These are phyloP conservation scores for Neodontobutis hainanensis DNA, from an alignment of 2,113 vertebrate species.

Conservation along the genomic window DNA sequence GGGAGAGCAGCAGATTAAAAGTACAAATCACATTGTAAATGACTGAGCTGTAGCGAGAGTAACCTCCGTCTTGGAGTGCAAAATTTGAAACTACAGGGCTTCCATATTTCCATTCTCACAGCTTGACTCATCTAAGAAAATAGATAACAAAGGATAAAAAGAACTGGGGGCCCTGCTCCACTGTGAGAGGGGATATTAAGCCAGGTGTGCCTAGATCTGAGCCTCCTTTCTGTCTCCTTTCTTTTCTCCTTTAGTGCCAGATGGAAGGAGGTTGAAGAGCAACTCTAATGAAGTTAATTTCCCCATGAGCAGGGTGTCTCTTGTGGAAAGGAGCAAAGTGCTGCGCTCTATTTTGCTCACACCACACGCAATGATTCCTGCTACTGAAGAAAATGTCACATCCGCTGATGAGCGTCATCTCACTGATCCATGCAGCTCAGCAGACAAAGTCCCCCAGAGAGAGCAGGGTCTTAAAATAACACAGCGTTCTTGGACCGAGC, in stretches of 20 bases:
- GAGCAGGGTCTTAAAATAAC: constrained; percentile 28
- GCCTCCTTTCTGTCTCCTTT: neutral
- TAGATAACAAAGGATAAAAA: constrained; percentile 15
- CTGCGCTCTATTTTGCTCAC: neutral
- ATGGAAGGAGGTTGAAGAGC: constrained; percentile 7
- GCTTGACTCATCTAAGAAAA: constrained; percentile 4
- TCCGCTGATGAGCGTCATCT: constrained; percentile 56
- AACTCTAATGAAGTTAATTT: constrained; percentile 33
- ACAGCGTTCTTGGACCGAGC: constrained; percentile 27
- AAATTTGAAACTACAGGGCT: constrained; percentile 11
- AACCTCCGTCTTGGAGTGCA: constrained; percentile 23
- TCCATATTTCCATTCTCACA: constrained; percentile 21
- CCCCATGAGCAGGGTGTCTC: constrained; percentile 13
- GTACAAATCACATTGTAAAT: constrained; percentile 63
- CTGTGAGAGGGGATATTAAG: constrained; percentile 47
- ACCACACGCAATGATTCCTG: constrained; percentile 16
- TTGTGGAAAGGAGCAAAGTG: constrained; percentile 17
- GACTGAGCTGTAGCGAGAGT: constrained; percentile 36
- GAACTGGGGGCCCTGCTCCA: constrained; percentile 7
- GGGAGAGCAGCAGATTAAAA: constrained; percentile 55
- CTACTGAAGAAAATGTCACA: constrained; percentile 56
- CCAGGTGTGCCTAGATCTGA: constrained; percentile 31
- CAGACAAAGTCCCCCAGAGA: constrained; percentile 20
- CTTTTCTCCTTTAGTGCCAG: constrained; percentile 17
- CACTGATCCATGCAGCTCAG: constrained; percentile 47